Evolutionary conservation across 30 jellyfish, hydroid and myxozoan genomes (phyloP), one percentile per base, ranked within the genome.

Genomic region (Nemopilema nomurai): DNA sequence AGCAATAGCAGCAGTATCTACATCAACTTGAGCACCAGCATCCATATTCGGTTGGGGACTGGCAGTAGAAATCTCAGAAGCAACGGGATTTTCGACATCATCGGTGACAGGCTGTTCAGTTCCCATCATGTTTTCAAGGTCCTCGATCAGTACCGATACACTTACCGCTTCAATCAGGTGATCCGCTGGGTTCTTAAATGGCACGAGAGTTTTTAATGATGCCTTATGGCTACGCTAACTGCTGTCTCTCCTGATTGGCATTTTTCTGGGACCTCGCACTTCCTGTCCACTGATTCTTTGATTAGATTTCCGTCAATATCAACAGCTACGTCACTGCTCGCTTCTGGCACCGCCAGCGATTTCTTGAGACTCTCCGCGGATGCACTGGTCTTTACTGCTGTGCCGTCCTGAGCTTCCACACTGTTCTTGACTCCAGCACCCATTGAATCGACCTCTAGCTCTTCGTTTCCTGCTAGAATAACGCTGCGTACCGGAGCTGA

Each of bases 41-140:
- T n/a, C n/a, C n/a, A n/a, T n/a, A n/a, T n/a, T n/a, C n/a, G n/a
- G n/a, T n/a, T n/a, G n/a, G n/a, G n/a, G n/a, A n/a, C n/a, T n/a
- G n/a, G n/a, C n/a, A n/a, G n/a, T n/a, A n/a, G n/a, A n/a, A n/a
- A n/a, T n/a, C n/a, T n/a, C n/a, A n/a, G n/a, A n/a, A n/a, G n/a
- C n/a, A n/a, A n/a, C n/a, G n/a, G n/a, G n/a, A n/a, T n/a, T n/a
- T n/a, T n/a, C n/a, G n/a, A n/a, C n/a, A n/a, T n/a, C n/a, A n/a
- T n/a, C n/a, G n/a, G n/a, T n/a, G n/a, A n/a, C n/a, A n/a, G n/a
- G n/a, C n/a, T n/a, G n/a, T n/a, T n/a, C n/a, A n/a, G n/a, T n/a
- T n/a, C n/a, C n/a, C 76, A 22, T 67, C 76, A 67, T 67, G 76
- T 22, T 67, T 67, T 67, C 30, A 32, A 67, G 76, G 41, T n/a